Conservation (phyloP, 2,113 vertebrate genomes). For the Romanogobio albipinnatus region DNA sequence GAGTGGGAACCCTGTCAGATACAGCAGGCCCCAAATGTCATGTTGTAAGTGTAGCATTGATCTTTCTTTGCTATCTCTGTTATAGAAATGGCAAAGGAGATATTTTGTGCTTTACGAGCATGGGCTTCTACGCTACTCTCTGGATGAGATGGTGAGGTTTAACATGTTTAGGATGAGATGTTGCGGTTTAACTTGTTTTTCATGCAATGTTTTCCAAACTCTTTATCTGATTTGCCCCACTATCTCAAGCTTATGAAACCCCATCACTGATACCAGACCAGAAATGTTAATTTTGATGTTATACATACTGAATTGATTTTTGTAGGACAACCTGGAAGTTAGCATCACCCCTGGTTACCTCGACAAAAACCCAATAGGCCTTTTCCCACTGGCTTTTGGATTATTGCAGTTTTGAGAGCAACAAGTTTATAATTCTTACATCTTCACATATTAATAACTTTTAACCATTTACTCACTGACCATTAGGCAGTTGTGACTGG, state of each 20-base stretch:
- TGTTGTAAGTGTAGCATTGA: neutral
- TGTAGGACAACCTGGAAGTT: neutral
- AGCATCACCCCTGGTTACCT: neutral
- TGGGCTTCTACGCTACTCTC: constrained; percentile 81
- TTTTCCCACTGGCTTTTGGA: neutral
- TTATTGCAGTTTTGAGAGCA: neutral
- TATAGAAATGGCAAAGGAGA: constrained; percentile 86
- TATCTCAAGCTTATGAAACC: neutral
- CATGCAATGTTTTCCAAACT: neutral
- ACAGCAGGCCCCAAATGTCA: constrained; percentile 51
- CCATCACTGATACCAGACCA: neutral
- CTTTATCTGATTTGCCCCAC: neutral
- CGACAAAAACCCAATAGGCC: neutral
- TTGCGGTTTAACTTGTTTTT: constrained; percentile 67
- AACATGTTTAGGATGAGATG: constrained; percentile 75
- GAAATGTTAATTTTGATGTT: neutral
- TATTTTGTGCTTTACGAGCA: constrained; percentile 88
- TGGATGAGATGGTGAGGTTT: constrained; percentile 85
- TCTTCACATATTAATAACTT: no score
- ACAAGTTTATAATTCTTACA: neutral
- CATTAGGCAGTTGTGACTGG: no score
- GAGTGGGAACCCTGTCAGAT: no score
- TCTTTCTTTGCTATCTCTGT: neutral
- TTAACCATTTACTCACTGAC: no score
- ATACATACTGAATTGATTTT: neutral